These are phyloP conservation scores for Ptychodera flava DNA, from an alignment of 35 echinoderm and acorn worm species.

Conservation along the genomic window DNA sequence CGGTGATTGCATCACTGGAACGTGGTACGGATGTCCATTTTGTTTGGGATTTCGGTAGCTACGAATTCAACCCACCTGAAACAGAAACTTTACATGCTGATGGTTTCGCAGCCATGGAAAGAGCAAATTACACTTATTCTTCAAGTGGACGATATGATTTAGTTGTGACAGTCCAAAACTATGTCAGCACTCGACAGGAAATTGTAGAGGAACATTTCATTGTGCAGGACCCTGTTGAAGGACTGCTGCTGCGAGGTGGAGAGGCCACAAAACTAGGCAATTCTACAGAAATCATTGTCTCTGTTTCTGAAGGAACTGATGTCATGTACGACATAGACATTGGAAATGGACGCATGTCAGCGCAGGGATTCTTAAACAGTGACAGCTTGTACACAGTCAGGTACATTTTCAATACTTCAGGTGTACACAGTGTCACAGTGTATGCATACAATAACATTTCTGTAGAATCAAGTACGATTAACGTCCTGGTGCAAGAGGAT, in stretches of 20 bases:
- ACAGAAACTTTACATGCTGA: not conserved
- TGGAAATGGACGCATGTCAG: not conserved
- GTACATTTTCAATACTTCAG: not conserved
- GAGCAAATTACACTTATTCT: not conserved
- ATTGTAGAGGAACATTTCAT: not conserved
- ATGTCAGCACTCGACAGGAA: not conserved
- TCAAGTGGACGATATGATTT: not conserved
- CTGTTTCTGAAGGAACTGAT: not conserved
- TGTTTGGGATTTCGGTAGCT: slow-evolving; percentile 59
- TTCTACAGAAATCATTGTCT: not conserved
- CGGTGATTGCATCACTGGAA: slow-evolving; percentile 37
- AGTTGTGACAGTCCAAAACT: not conserved
- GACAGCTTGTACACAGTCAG: slow-evolving; percentile 8
- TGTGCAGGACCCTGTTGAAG: slow-evolving; percentile 8
- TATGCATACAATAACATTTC: slow-evolving; percentile 54
- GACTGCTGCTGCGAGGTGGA: not conserved
- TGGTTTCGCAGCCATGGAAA: not conserved
- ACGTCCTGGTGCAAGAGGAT: slow-evolving; percentile 8
- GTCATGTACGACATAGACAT: slow-evolving; percentile 3
- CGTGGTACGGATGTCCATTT: slow-evolving; percentile 60
- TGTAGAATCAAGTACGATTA: not conserved
- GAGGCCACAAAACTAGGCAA: not conserved
- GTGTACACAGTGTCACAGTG: slow-evolving; percentile 38
- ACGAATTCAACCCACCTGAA: not conserved
- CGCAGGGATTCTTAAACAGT: not conserved